A percentile compares a stretch with the other conserved stretches of the same genome.
Conservation (phyloP, 1,140 invertebrate genomes). For the Temnothorax nylanderi region DNA sequence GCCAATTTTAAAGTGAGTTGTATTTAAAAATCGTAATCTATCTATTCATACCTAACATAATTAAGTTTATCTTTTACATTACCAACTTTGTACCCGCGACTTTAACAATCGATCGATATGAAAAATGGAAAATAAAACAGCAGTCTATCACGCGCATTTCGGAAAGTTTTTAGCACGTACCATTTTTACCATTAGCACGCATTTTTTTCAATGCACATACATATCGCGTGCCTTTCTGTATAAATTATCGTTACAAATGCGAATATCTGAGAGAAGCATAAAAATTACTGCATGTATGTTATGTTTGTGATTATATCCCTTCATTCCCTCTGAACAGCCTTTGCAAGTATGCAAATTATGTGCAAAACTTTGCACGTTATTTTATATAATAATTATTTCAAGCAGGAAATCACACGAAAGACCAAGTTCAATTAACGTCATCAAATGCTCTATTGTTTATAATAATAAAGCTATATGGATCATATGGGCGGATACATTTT, state of each 20-base stretch:
- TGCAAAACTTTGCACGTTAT: not conserved
- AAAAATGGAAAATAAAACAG: no score
- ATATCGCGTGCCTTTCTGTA: not conserved
- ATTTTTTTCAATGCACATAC: constrained; percentile 7
- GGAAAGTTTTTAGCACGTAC: not conserved
- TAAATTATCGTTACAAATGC: constrained; percentile 5
- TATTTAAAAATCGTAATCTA: not conserved
- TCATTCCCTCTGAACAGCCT: not conserved
- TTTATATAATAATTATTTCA: not conserved
- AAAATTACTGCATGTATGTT: not conserved
- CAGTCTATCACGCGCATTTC: no score
- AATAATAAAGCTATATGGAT: not conserved
- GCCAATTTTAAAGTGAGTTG: not conserved
- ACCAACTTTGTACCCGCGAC: not conserved
- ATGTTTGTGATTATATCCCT: not conserved
- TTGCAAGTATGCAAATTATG: not conserved
- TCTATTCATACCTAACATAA: not conserved
- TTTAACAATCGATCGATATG: not conserved
- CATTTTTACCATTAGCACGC: not conserved
- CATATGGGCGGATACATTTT: not conserved
- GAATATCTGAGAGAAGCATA: not conserved
- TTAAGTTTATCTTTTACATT: constrained; percentile 16
- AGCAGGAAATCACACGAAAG: not conserved
- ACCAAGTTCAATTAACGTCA: not conserved
- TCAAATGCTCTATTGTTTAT: not conserved